phyloP scores from a whole-genome alignment of 2,888 invertebrate species.

The Allophyes oxyacanthae region DNA sequence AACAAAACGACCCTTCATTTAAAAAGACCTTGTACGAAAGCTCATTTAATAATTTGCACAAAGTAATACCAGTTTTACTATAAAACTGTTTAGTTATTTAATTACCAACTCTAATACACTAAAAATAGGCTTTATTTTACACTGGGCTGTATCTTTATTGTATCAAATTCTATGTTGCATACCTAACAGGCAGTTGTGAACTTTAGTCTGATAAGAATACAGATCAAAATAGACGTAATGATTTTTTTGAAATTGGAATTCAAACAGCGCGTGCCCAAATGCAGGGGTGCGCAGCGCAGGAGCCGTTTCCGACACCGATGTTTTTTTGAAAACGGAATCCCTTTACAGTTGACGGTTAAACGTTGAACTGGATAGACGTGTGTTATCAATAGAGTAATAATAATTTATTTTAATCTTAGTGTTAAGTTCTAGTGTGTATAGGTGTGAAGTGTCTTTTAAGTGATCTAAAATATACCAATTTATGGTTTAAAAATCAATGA shows the following conservation, averaged over 20 bases:
- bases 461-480: slow-evolving; percentile 10
- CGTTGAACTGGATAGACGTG: slow-evolving; percentile 67
- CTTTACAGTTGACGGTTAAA: slow-evolving; percentile 79
- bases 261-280: slow-evolving; percentile 77
- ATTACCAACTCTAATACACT: slow-evolving; percentile 7
- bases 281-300: slow-evolving; percentile 80
- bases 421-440: slow-evolving; percentile 21
- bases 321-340: slow-evolving; percentile 73
- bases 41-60: slow-evolving; percentile 77
- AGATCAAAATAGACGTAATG: neutral
- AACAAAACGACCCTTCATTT: slow-evolving; percentile 22
- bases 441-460: slow-evolving; percentile 26
- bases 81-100: slow-evolving; percentile 14
- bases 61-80: slow-evolving; percentile 43
- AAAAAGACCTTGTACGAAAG: slow-evolving; percentile 51
- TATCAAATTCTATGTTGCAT: slow-evolving; percentile 14
- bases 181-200: neutral
- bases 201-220: accelerated
- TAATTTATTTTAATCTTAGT: slow-evolving; percentile 26
- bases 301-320: slow-evolving; percentile 77
- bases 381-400: slow-evolving; percentile 30
- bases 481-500: slow-evolving; percentile 12
- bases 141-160: slow-evolving; percentile 1
- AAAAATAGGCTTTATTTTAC: slow-evolving; percentile 21
- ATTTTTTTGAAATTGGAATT: slow-evolving; percentile 35